Conservation (phyloP, 1,140 invertebrate species). For the Episyrphus balteatus region DNA sequence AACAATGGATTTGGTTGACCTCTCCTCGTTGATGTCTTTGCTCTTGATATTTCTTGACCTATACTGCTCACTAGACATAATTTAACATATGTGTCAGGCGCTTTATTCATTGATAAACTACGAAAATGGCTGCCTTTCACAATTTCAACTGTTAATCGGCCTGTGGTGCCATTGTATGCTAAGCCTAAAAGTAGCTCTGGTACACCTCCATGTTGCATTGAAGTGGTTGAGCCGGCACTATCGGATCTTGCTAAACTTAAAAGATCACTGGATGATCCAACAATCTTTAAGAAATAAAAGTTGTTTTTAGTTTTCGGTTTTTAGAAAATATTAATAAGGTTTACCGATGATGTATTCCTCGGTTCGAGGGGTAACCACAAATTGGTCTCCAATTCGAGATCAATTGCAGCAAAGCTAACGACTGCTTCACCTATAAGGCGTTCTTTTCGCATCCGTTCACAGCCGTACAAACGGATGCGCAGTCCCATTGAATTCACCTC, state of each 20-base stretch:
- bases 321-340: constrained; percentile 11
- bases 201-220: constrained; percentile 78
- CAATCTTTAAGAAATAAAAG: constrained; percentile 20
- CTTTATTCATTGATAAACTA: constrained; percentile 58
- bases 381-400: constrained; percentile 78
- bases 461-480: constrained; percentile 80
- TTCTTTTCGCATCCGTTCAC: constrained; percentile 79
- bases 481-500: constrained; percentile 86
- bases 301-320: not conserved
- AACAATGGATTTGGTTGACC: constrained; percentile 91
- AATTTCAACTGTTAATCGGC: constrained; percentile 77
- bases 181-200: constrained; percentile 81
- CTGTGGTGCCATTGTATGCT: constrained; percentile 86
- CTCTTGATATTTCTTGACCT: constrained; percentile 82
- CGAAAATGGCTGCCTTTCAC: constrained; percentile 90
- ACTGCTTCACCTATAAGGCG: constrained; percentile 82
- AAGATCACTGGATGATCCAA: constrained; percentile 46
- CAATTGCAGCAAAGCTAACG: constrained; percentile 76
- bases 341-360: constrained; percentile 67
- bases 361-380: constrained; percentile 80
- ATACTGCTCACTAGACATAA: constrained; percentile 80
- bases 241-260: constrained; percentile 79
- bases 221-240: constrained; percentile 85
- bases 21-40: constrained; percentile 79
- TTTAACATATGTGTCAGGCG: constrained; percentile 90